These are phyloP conservation scores for Lepilemur ruficaudatus DNA, from an alignment of 2,797 vertebrate species.

Conservation along the genomic window DNA sequence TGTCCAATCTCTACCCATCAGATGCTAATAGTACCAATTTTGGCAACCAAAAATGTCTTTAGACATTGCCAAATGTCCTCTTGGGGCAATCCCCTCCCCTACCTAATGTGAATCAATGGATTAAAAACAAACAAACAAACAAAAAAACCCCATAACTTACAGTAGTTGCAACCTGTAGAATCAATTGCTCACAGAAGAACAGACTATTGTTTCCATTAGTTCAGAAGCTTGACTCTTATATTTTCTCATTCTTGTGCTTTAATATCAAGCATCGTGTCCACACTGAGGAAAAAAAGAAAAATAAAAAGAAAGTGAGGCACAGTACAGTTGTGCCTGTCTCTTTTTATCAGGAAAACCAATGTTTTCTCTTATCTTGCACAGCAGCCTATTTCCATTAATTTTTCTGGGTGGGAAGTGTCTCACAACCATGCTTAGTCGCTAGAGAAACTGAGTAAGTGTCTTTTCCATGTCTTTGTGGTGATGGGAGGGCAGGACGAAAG, in stretches of 20 bases:
- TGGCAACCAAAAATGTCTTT: not conserved
- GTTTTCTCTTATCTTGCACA: not conserved
- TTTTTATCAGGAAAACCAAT: not conserved
- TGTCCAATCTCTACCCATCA: no score
- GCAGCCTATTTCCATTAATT: not conserved
- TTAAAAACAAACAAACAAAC: not conserved
- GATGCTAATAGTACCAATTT: fast-evolving
- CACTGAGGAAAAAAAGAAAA: not conserved
- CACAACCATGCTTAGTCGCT: not conserved
- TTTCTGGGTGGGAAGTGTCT: not conserved
- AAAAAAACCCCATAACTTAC: not conserved
- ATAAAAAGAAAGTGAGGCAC: no score
- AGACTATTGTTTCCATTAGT: not conserved
- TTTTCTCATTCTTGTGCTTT: not conserved
- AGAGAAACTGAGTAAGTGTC: not conserved
- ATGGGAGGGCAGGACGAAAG: not conserved
- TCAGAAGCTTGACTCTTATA: not conserved
- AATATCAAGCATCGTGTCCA: not conserved
- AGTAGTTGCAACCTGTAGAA: not conserved
- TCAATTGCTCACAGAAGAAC: not conserved
- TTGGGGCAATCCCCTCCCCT: fast-evolving
- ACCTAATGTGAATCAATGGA: not conserved
- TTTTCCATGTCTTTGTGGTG: not conserved
- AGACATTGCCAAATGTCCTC: not conserved
- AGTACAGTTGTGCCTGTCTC: no score